Evolutionary conservation across 1,140 invertebrate species (phyloP).

Genomic region (Alviniconcha marisindica): DNA sequence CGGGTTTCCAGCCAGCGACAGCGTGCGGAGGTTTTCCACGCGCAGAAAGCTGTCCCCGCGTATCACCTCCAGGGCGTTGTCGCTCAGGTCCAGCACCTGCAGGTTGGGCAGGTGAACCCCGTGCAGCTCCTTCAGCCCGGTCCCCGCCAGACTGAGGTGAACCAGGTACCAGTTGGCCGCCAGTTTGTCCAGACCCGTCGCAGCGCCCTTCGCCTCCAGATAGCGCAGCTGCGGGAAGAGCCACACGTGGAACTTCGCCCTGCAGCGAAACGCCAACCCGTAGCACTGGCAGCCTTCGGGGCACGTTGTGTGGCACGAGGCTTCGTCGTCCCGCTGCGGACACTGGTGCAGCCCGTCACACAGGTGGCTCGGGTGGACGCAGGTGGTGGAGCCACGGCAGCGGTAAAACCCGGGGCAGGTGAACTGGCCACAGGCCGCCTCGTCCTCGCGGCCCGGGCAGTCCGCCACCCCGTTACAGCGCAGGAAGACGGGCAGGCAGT

Average conservation of each 20-base stretch:
- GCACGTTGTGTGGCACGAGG: slow-evolving; percentile 26
- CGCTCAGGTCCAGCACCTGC: background rate
- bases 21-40: background rate
- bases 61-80: background rate
- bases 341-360: slow-evolving; percentile 44
- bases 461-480: slow-evolving; percentile 42
- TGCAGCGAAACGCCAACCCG: slow-evolving; percentile 22
- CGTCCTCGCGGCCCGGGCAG: slow-evolving; percentile 40
- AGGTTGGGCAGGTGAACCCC: background rate
- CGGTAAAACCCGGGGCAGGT: slow-evolving; percentile 27
- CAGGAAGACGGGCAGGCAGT: slow-evolving; percentile 35
- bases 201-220: background rate
- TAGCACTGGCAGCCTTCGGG: slow-evolving; percentile 34
- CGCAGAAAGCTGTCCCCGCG: background rate
- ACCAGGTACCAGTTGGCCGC: background rate
- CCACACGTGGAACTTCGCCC: background rate
- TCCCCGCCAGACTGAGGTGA: background rate
- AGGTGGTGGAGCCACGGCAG: slow-evolving; percentile 29
- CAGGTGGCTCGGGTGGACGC: slow-evolving; percentile 35
- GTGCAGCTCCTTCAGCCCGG: background rate
- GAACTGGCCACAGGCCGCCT: background rate
- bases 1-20: slow-evolving; percentile 12
- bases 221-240: background rate
- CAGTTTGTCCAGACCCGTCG: background rate
- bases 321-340: slow-evolving; percentile 44